Percentiles rank a stretch among this genome's conserved stretches.
Evolutionary conservation across 2,113 vertebrate species (phyloP).

Genomic region (Dinomys branickii): DNA sequence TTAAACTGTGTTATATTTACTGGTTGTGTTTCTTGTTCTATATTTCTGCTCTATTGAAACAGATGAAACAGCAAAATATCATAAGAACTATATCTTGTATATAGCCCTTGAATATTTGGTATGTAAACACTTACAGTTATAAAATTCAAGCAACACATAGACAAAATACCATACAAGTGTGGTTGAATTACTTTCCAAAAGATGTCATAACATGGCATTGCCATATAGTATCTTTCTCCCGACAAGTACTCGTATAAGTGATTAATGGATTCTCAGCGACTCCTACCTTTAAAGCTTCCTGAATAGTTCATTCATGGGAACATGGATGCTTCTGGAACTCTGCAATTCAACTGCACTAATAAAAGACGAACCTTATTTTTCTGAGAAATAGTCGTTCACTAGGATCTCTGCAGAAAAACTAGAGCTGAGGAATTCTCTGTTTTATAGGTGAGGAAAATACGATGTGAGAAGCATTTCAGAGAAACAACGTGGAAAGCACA

Average conservation of each 20-base stretch:
- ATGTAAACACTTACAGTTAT: neutral
- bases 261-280: neutral
- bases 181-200: neutral
- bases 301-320: neutral
- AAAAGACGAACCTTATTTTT: neutral
- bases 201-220: neutral
- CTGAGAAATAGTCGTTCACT: neutral
- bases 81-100: neutral
- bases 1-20: neutral
- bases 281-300: neutral
- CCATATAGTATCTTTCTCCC: neutral
- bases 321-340: neutral
- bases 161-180: neutral
- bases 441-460: neutral
- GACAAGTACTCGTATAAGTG: neutral
- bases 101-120: neutral
- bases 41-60: neutral
- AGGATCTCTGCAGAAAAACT: neutral
- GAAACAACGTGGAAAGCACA: neutral
- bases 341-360: neutral
- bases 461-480: neutral
- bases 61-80: neutral
- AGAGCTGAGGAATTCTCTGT: neutral
- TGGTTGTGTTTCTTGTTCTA: neutral
- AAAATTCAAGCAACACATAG: neutral